Conservation (phyloP, 2,888 invertebrate species). For the Caradrina kadenii region DNA sequence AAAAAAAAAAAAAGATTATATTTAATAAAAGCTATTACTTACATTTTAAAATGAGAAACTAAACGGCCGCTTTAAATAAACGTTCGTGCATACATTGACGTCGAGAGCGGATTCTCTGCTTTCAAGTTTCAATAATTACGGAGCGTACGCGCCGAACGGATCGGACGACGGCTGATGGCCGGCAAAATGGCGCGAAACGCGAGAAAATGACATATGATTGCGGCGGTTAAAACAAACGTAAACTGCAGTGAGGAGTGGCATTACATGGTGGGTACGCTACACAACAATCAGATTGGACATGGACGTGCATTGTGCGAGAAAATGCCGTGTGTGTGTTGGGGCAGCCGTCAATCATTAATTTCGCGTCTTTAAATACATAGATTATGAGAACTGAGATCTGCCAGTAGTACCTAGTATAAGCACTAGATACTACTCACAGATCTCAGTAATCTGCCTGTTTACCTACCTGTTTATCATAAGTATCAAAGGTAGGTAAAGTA, state of each 20-base stretch:
- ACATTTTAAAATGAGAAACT: constrained; percentile 44
- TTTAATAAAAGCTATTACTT: constrained; percentile 38
- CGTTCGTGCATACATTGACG: constrained; percentile 50
- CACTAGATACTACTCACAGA: too few relatives aligned
- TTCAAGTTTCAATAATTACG: constrained; percentile 75
- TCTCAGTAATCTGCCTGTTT: background rate
- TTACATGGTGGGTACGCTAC: constrained; percentile 68
- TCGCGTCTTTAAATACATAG: constrained; percentile 36
- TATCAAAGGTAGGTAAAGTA: too few relatives aligned
- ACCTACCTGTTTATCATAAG: background rate
- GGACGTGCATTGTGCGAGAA: constrained; percentile 53
- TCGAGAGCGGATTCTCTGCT: constrained; percentile 70
- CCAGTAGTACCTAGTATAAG: background rate
- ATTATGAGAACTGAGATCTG: constrained; percentile 2
- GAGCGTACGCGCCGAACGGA: constrained; percentile 70
- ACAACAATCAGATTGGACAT: constrained; percentile 64
- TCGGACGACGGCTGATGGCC: constrained; percentile 75
- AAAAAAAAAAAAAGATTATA: constrained; percentile 7
- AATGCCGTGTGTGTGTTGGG: constrained; percentile 21
- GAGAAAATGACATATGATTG: constrained; percentile 86
- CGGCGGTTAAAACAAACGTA: constrained; percentile 82
- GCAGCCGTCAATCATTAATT: constrained; percentile 43
- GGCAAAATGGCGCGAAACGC: constrained; percentile 81
- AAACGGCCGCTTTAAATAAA: constrained; percentile 46
- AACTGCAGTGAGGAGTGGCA: constrained; percentile 73